These are phyloP conservation scores for Ophioninae sp. DNA, from an alignment of 2,888 invertebrate genomes.

Conservation along the genomic window DNA sequence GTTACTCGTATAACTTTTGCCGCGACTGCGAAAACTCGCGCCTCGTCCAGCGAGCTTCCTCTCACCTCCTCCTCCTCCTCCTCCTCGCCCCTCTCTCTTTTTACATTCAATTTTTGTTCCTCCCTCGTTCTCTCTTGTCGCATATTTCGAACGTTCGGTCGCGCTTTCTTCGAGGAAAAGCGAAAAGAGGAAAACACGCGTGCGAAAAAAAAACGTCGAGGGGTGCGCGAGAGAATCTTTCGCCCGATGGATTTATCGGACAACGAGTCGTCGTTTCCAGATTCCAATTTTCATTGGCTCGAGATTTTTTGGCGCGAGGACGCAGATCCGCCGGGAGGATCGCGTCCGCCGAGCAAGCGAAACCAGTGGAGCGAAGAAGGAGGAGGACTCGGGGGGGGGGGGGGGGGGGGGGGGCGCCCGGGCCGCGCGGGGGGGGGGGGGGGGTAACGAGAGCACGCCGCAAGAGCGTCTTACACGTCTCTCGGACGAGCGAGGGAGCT, in stretches of 20 bases:
- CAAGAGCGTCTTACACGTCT: constrained; percentile 75
- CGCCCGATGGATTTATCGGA: constrained; percentile 62
- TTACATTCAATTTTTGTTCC: constrained; percentile 3
- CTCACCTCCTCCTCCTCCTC: constrained; percentile 24
- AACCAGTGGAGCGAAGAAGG: constrained; percentile 41
- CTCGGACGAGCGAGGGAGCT: constrained; percentile 70
- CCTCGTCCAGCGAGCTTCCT: constrained; percentile 58
- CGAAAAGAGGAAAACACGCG: not conserved
- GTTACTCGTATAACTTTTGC: constrained; percentile 69
- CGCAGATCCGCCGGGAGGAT: constrained; percentile 76
- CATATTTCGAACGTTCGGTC: not conserved
- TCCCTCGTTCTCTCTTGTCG: not conserved
- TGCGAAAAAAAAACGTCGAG: constrained; percentile 35
- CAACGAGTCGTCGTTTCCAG: constrained; percentile 58
- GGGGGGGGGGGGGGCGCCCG: constrained; percentile 47
- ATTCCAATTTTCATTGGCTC: constrained; percentile 65
- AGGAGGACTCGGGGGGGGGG: constrained; percentile 44
- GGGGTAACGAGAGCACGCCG: constrained; percentile 74
- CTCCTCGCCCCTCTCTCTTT: constrained; percentile 8
- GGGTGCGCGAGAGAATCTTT: constrained; percentile 34
- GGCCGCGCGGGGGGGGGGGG: constrained; percentile 30
- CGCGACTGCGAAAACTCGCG: constrained; percentile 67
- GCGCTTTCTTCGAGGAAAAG: not conserved
- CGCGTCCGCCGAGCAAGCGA: constrained; percentile 70
- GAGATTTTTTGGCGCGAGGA: constrained; percentile 71